Conservation (phyloP, 2,113 vertebrate genomes). For the Dromaius novaehollandiae region DNA sequence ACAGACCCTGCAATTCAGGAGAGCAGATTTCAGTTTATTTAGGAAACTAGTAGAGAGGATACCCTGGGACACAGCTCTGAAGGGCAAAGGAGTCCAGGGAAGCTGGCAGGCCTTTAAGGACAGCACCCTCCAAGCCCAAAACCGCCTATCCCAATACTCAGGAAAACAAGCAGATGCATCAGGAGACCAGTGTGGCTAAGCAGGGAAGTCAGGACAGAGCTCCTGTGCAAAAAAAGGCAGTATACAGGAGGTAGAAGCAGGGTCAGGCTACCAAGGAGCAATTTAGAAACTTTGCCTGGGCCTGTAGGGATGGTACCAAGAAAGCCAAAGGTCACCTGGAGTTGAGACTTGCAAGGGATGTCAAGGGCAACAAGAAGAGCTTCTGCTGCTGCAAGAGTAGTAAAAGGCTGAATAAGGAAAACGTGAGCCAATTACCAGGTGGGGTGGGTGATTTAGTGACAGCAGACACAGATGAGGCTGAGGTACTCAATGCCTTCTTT, state of each 20-base stretch:
- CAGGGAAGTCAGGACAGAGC: too few species aligned
- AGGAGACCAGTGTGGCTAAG: background rate
- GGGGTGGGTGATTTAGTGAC: background rate
- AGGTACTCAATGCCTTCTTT: background rate
- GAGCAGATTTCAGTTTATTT: background rate
- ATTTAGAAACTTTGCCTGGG: background rate
- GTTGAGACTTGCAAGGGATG: background rate
- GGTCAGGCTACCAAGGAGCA: background rate
- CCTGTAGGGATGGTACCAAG: background rate
- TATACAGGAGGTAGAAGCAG: background rate
- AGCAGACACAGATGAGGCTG: background rate
- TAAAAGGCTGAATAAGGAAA: background rate
- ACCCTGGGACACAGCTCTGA: background rate
- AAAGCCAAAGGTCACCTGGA: background rate
- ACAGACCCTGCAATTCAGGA: background rate
- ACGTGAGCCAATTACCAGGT: background rate
- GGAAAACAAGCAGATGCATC: background rate
- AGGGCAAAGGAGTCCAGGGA: background rate
- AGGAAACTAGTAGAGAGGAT: too few species aligned
- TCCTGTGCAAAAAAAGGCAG: background rate
- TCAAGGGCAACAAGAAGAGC: background rate
- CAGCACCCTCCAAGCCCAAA: background rate
- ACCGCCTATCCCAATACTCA: fast-evolving
- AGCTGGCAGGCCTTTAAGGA: background rate
- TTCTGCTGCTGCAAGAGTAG: background rate